phyloP scores from a whole-genome alignment of 1,140 invertebrate species.

The Eueides isabella region DNA sequence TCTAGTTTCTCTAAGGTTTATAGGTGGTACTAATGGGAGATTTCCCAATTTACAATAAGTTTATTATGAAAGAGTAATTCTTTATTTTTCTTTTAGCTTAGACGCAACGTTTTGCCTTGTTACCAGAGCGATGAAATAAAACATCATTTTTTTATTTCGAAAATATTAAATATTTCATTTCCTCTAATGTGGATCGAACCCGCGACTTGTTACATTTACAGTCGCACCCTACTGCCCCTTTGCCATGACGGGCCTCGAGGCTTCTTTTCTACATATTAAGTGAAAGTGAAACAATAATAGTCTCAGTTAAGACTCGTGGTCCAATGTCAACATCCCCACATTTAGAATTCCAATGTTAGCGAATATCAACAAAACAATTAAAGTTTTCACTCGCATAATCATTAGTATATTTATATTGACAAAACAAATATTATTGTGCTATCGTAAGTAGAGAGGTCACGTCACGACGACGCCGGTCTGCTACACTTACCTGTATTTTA shows the following conservation, averaged over 20 bases:
- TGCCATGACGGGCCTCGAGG: no score
- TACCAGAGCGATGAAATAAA: background rate
- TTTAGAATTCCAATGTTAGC: slow-evolving; percentile 15
- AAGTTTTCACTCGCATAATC: slow-evolving; percentile 15
- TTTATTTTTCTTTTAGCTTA: no score
- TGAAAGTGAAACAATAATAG: no score
- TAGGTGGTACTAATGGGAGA: no score
- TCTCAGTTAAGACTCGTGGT: background rate
- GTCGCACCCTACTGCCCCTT: no score
- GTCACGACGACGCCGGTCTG: background rate
- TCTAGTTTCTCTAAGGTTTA: no score
- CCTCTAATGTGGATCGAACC: background rate
- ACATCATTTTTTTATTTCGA: no score
- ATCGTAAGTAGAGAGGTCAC: background rate
- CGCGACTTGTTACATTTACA: background rate
- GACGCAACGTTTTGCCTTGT: background rate
- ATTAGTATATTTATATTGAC: slow-evolving; percentile 7
- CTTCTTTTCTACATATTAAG: background rate
- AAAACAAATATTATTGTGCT: slow-evolving; percentile 1
- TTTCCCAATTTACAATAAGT: no score
- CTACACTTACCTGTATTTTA: background rate
- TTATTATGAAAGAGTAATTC: no score
- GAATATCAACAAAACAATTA: slow-evolving; percentile 20
- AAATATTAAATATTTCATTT: background rate
- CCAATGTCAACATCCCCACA: slow-evolving; percentile 11